Evolutionary conservation across 2,888 invertebrate genomes (phyloP).

Genomic region (Agrilus mali): DNA sequence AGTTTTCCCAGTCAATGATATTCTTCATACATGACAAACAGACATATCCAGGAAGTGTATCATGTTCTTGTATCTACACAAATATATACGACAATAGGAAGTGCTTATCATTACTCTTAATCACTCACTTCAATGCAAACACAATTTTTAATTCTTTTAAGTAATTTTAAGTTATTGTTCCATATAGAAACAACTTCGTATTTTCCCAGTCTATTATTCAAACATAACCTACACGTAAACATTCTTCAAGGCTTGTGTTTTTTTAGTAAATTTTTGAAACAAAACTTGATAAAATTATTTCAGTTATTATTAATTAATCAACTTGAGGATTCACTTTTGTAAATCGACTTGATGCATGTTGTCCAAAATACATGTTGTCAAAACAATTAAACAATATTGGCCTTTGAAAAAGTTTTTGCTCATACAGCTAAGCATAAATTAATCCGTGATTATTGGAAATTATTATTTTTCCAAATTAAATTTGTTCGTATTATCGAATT

Average conservation of each 20-base stretch:
- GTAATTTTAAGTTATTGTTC: slow-evolving; percentile 16
- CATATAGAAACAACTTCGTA: slow-evolving; percentile 16
- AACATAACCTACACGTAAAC: slow-evolving; percentile 23
- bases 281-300: too few species aligned
- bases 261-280: not conserved
- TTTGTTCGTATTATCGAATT: too few species aligned
- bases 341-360: too few species aligned
- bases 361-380: too few species aligned
- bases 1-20: slow-evolving; percentile 20
- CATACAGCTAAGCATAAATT: too few species aligned
- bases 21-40: slow-evolving; percentile 20
- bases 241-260: slow-evolving; percentile 6
- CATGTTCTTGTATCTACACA: slow-evolving; percentile 18
- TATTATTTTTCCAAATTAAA: too few species aligned
- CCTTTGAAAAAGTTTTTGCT: too few species aligned
- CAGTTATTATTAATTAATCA: too few species aligned
- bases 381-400: too few species aligned
- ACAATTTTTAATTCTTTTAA: slow-evolving; percentile 20
- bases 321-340: too few species aligned
- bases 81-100: not conserved
- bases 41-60: slow-evolving; percentile 16
- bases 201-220: slow-evolving; percentile 16
- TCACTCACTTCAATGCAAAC: slow-evolving; percentile 20
- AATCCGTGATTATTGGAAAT: too few species aligned
- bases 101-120: not conserved